Conservation (phyloP, 1,140 invertebrate genomes). For the Cyphomyrmex costatus region DNA sequence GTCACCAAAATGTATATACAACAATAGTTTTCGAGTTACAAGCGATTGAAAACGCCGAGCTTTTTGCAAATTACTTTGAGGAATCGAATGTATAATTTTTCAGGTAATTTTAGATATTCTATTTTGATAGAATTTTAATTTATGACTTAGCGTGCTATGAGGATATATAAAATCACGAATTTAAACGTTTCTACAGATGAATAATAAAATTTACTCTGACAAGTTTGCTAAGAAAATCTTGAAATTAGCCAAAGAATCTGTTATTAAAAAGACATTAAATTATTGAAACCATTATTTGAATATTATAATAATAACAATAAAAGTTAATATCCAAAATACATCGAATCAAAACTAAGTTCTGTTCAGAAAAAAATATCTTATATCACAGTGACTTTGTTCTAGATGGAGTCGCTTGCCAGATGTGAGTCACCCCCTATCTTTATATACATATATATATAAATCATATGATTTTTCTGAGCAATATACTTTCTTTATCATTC, state of each 20-base stretch:
- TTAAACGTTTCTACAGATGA: background rate
- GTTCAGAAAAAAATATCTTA: background rate
- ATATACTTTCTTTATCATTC: background rate
- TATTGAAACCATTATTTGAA: no score
- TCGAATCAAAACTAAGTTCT: background rate
- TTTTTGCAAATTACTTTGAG: background rate
- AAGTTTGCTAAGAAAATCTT: background rate
- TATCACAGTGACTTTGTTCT: background rate
- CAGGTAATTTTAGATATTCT: background rate
- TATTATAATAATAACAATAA: background rate
- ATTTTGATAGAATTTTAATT: slow-evolving; percentile 2
- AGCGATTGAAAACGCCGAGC: background rate
- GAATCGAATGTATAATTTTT: background rate
- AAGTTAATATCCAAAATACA: background rate
- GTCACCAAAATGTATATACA: no score
- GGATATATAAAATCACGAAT: background rate
- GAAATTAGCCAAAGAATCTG: background rate
- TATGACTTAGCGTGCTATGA: background rate
- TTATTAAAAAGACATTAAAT: background rate
- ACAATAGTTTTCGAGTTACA: background rate
- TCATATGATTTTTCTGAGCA: background rate
- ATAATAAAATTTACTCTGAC: background rate
- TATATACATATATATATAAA: background rate
- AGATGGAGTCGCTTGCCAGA: slow-evolving; percentile 3
- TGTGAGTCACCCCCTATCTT: slow-evolving; percentile 1